A percentile compares a stretch with the other conserved stretches of the same genome.
phyloP scores from a whole-genome alignment of 2,888 invertebrate genomes.

The Dynastes grantii region DNA sequence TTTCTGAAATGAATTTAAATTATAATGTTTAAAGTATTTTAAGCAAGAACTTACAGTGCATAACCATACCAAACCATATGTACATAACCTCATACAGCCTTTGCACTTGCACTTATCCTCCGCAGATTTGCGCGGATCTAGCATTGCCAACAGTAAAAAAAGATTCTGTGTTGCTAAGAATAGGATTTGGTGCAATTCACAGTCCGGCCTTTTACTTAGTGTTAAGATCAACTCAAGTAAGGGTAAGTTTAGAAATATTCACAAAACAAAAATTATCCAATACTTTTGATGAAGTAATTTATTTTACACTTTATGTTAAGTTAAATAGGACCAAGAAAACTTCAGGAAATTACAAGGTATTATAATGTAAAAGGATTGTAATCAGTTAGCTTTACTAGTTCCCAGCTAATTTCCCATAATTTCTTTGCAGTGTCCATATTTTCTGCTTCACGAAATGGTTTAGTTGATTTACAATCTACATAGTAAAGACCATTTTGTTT shows the following conservation, averaged over 20 bases:
- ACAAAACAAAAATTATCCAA: too few relatives aligned
- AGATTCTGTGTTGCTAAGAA: background rate
- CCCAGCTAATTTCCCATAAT: slow-evolving; percentile 77
- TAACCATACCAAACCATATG: too few relatives aligned
- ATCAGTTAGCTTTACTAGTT: slow-evolving; percentile 72
- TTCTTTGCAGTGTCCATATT: slow-evolving; percentile 73
- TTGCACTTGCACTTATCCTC: too few relatives aligned
- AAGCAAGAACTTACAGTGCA: too few relatives aligned
- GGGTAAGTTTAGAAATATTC: too few relatives aligned
- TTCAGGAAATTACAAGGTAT: background rate
- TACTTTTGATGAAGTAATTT: too few relatives aligned
- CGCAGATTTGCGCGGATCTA: background rate
- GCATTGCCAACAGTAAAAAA: background rate
- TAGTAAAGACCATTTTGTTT: slow-evolving; percentile 75
- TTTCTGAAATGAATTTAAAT: too few relatives aligned
- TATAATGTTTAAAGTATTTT: too few relatives aligned
- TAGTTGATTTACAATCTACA: slow-evolving; percentile 75
- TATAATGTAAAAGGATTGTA: slow-evolving; percentile 69
- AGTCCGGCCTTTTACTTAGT: too few relatives aligned
- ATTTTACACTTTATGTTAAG: too few relatives aligned
- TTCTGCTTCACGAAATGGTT: slow-evolving; percentile 72
- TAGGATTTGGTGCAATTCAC: background rate
- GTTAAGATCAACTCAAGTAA: too few relatives aligned
- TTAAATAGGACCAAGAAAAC: too few relatives aligned
- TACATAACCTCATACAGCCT: background rate